A percentile compares a stretch with the other conserved stretches of the same genome.
phyloP scores from a whole-genome alignment of 2,888 invertebrate genomes.

The Hedychridium roseum region DNA sequence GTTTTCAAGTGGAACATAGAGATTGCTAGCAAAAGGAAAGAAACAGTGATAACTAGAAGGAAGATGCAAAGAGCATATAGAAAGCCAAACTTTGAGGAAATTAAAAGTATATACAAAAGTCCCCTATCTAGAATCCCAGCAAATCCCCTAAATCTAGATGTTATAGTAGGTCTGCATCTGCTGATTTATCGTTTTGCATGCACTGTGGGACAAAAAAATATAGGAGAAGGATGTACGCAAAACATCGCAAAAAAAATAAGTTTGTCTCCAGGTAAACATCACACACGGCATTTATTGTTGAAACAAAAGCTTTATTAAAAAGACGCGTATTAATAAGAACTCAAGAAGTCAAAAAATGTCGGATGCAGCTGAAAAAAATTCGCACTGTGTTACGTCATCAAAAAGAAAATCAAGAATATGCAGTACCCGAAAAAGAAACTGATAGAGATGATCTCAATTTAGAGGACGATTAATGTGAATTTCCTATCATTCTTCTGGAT shows the following conservation, averaged over 20 bases:
- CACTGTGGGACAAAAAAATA: constrained; percentile 16
- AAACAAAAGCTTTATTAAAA: constrained; percentile 1
- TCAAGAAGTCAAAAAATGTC: constrained; percentile 8
- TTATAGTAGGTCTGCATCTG: constrained; percentile 9
- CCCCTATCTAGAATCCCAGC: too few relatives aligned
- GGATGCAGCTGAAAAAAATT: constrained; percentile 16
- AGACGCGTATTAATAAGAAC: constrained; percentile 1
- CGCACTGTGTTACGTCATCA: constrained; percentile 17
- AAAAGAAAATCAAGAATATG: constrained; percentile 19
- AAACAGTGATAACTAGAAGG: too few relatives aligned
- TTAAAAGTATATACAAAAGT: too few relatives aligned
- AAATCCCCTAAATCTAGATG: constrained; percentile 18
- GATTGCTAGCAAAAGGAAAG: too few relatives aligned
- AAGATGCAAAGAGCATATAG: too few relatives aligned
- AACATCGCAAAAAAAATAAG: neutral
- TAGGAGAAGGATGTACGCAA: constrained; percentile 13
- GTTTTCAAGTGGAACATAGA: too few relatives aligned
- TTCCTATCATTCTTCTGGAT: constrained; percentile 17
- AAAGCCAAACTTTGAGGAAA: too few relatives aligned
- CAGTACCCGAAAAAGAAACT: constrained; percentile 4
- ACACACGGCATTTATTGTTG: constrained; percentile 7
- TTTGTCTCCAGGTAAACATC: constrained; percentile 16
- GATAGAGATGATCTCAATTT: neutral
- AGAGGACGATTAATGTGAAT: neutral
- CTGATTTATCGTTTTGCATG: constrained; percentile 14